Conservation (phyloP, 2,888 invertebrate species). For the Tiphia femorata region DNA sequence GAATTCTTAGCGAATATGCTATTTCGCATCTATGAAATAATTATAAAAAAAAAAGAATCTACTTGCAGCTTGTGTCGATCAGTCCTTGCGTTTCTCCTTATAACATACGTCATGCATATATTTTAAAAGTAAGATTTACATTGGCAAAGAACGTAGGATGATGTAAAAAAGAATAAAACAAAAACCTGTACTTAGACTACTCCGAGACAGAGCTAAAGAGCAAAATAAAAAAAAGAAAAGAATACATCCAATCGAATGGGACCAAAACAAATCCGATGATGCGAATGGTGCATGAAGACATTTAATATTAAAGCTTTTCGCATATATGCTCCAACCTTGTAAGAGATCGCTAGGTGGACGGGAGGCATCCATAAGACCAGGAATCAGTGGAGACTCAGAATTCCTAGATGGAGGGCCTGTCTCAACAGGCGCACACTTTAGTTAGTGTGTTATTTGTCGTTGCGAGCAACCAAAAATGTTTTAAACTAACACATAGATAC, state of each 20-base stretch:
- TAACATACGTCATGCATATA: no score
- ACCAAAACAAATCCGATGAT: background rate
- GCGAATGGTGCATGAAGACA: no score
- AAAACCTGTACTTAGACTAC: background rate
- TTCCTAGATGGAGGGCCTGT: constrained; percentile 77
- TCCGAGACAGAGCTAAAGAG: background rate
- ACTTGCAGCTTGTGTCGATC: no score
- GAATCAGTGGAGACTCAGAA: constrained; percentile 77
- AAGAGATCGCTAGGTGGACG: constrained; percentile 73
- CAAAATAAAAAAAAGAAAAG: background rate
- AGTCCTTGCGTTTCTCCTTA: no score
- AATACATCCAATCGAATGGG: background rate
- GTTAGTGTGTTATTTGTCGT: constrained; percentile 51
- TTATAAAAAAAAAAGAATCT: no score
- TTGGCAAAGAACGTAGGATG: constrained; percentile 12
- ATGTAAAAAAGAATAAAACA: background rate
- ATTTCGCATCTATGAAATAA: no score
- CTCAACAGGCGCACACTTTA: constrained; percentile 57
- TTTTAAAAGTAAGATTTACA: no score
- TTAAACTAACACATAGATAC: constrained; percentile 10
- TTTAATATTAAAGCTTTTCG: constrained; percentile 23
- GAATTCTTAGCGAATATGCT: no score
- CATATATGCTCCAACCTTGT: constrained; percentile 65
- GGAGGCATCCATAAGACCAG: constrained; percentile 76
- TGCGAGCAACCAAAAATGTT: constrained; percentile 30